Conservation (phyloP, 2,113 vertebrate species). For the Gracilinanus agilis region DNA sequence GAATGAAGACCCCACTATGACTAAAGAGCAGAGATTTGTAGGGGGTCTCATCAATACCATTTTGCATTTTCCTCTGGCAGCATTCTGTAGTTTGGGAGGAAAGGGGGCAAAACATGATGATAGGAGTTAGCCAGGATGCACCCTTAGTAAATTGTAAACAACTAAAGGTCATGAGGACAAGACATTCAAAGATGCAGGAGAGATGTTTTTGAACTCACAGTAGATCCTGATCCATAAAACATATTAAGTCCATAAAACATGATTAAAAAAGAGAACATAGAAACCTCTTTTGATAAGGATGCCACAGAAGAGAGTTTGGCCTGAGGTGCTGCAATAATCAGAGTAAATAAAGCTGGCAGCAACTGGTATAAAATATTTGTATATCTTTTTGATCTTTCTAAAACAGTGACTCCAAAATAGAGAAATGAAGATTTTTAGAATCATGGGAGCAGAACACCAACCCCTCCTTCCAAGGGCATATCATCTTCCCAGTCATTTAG, state of each 20-base stretch:
- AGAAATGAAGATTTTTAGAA: not conserved
- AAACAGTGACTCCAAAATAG: not conserved
- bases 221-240: not conserved
- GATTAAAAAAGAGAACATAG: not conserved
- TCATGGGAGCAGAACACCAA: not conserved
- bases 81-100: not conserved
- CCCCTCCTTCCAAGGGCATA: not conserved
- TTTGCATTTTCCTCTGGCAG: not conserved
- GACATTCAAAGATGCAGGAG: not conserved
- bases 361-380: not conserved
- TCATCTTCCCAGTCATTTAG: not conserved
- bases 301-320: not conserved
- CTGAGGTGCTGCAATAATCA: not conserved
- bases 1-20: not conserved
- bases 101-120: not conserved
- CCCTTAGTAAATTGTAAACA: not conserved
- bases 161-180: not conserved
- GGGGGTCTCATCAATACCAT: not conserved
- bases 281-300: not conserved
- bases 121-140: not conserved
- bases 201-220: not conserved
- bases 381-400: not conserved
- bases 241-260: not conserved
- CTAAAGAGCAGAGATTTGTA: not conserved
- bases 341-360: not conserved